Evolutionary conservation across 2,113 vertebrate species (phyloP), one percentile per base, ranked within the genome.

Genomic region (Mirounga angustirostris): DNA sequence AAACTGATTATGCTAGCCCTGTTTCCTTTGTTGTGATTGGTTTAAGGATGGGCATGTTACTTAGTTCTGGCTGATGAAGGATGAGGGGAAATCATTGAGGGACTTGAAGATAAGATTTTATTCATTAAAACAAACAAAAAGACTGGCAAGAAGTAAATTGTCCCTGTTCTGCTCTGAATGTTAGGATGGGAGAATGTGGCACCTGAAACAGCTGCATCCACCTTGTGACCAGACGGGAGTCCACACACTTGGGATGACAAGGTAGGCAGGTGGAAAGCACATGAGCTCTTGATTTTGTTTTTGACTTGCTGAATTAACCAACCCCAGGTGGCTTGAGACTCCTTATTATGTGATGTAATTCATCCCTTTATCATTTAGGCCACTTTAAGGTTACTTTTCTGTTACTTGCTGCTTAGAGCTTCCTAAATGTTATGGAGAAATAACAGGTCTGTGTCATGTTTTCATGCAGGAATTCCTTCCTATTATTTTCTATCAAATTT

Each of bases 81-180:
- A 52, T 58, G 30, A 94, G 14, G 19, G 9, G 33, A 88, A 73
- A 11, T 91, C 71, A 76, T 24, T 63, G 76, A 28, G 15, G 19
- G 46, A 1, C 3, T 87, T 93, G 36, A 43, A n/a, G 46, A 50
- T 71, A 95, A 65, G 74, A 83, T 50, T 96, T 85, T 74, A 86
- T 26, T 84, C 15, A 94, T 71, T 94, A 91, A 65, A 95, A 79
- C 59, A 89, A 97, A 76, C 24, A 28, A 76, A 78, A 92, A 90
- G 10, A 50, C 14, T 80, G 46, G 80, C 56, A 92, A 88, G 50
- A 84, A 78, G 67, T 93, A 50, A 56, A 50, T 8, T 54, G 61
- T 76, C 52, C 19, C 85, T 84, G n/a, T 86, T 88, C 58, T 58
- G 10, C 82, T 91, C 33, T 84, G 56, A 58, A 61, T 80, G 11